phyloP scores from a whole-genome alignment of 2,888 invertebrate genomes.

The Ametastegia equiseti region DNA sequence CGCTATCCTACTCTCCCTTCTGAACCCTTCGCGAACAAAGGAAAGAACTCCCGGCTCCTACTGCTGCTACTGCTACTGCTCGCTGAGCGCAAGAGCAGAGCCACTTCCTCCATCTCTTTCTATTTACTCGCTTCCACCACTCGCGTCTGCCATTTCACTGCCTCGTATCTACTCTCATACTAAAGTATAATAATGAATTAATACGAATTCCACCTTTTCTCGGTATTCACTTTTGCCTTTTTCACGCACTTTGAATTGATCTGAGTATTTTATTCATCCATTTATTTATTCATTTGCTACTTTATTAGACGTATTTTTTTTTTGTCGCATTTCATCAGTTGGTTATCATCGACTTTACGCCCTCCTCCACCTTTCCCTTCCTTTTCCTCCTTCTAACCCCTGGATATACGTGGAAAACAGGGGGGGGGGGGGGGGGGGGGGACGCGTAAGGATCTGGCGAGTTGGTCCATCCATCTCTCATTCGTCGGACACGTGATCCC shows the following conservation, averaged over 20 bases:
- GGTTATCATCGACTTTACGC: not conserved
- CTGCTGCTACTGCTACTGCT: too few relatives aligned
- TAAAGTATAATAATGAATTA: conserved; percentile 2
- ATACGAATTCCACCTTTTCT: not conserved
- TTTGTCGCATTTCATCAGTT: conserved; percentile 3
- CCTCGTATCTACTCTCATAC: not conserved
- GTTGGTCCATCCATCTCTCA: conserved; percentile 24
- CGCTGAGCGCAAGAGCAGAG: conserved; percentile 25
- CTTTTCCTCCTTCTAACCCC: not conserved
- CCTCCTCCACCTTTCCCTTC: not conserved
- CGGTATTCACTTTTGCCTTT: not conserved
- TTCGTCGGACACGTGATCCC: conserved; percentile 34
- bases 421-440: not conserved
- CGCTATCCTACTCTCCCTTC: not conserved
- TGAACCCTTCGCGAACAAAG: conserved; percentile 47
- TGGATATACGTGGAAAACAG: not conserved
- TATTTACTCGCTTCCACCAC: conserved; percentile 1
- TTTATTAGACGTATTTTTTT: too few relatives aligned
- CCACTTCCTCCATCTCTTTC: conserved; percentile 22
- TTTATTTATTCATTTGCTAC: too few relatives aligned
- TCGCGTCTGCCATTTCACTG: conserved; percentile 8
- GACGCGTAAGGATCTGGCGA: not conserved
- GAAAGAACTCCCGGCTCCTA: conserved; percentile 52
- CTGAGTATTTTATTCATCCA: too few relatives aligned
- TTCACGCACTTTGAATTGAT: not conserved